These are phyloP conservation scores for Myotis brandtii DNA, from an alignment of 2,113 vertebrate genomes.

Conservation along the genomic window DNA sequence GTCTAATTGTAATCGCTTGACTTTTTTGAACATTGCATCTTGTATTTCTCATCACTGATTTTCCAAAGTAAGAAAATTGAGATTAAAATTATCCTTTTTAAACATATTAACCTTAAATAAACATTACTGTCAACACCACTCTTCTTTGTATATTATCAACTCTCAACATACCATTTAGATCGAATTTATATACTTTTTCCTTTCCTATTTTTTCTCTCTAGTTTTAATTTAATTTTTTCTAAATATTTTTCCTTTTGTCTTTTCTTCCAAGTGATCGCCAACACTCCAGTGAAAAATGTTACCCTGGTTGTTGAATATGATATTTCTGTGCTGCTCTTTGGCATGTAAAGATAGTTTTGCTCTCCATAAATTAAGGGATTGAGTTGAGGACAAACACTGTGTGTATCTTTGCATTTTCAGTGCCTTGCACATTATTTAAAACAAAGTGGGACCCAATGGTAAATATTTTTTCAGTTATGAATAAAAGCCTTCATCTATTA, in stretches of 20 bases:
- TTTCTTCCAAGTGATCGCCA: background rate
- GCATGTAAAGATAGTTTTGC: background rate
- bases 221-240: constrained; percentile 1
- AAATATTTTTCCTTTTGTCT: background rate
- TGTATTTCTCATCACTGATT: background rate
- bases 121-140: background rate
- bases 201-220: background rate
- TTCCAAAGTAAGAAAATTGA: background rate
- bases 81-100: background rate
- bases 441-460: background rate
- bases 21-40: background rate
- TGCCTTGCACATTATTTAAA: background rate
- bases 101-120: background rate
- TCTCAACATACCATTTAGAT: background rate
- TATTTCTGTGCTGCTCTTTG: background rate
- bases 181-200: background rate
- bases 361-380: constrained; percentile 1
- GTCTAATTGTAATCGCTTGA: constrained; percentile 26
- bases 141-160: background rate
- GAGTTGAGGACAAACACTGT: background rate
- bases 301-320: background rate
- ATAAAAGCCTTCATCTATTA: background rate
- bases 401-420: background rate
- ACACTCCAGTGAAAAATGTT: background rate
- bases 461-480: background rate